These are phyloP conservation scores for Tyrannus savana DNA, from an alignment of 2,113 vertebrate genomes.

Conservation along the genomic window DNA sequence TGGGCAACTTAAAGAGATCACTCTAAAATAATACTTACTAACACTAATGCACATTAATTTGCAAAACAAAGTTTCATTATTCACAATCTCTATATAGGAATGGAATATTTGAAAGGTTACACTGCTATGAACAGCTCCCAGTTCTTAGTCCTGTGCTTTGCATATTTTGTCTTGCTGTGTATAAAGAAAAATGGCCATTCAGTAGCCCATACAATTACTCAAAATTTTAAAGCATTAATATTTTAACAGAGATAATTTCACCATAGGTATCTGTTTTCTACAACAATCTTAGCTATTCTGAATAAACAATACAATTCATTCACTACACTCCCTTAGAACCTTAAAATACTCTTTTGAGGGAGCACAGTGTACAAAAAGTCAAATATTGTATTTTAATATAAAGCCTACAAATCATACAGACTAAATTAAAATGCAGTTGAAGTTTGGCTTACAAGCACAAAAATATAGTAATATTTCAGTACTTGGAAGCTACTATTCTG, in stretches of 20 bases:
- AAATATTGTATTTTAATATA: background rate
- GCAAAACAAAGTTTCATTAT: background rate
- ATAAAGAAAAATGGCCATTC: background rate
- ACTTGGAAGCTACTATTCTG: background rate
- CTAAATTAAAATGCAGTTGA: background rate
- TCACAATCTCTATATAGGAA: background rate
- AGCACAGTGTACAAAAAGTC: background rate
- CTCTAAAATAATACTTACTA: background rate
- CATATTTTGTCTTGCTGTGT: background rate
- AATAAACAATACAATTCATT: background rate
- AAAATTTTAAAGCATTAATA: background rate
- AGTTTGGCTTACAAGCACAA: background rate
- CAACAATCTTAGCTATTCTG: background rate
- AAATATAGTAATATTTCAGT: background rate
- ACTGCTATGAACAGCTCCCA: background rate
- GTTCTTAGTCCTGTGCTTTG: background rate
- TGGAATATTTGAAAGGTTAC: background rate
- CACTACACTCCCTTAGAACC: background rate
- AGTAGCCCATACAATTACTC: background rate
- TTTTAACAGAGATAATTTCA: background rate
- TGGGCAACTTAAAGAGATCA: background rate
- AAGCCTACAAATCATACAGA: background rate
- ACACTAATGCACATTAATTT: background rate
- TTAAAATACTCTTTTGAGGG: background rate
- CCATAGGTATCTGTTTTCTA: background rate